Base-by-base conservation (phyloP, 2,113 vertebrate species). In the Myiozetetes cayanensis region DNA sequence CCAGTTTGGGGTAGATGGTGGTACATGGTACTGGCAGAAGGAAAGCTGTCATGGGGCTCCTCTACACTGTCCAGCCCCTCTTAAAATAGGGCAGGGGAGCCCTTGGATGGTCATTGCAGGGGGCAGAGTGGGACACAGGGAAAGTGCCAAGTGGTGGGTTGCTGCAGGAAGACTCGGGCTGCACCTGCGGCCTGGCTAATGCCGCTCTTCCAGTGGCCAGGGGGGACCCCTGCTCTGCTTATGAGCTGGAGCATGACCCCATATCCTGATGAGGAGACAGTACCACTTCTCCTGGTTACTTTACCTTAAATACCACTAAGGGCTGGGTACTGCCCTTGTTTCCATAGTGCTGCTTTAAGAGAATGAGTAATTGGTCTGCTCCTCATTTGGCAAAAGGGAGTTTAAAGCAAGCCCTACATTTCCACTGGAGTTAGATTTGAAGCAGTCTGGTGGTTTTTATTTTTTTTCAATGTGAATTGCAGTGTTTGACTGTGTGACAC, bases 401-500 rank as follows among this genome's bases (percentile, higher is more conserved):
- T 85, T 85, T 59, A 73, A 58, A 76, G 67, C 33, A 41, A 79
- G 46, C 19, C 49, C 37, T 43, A 24, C 9, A 1, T 73, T 87
- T 89, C 43, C 56, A 82, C 2, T 25, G 43, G 72, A 63, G 72
- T 58, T 74, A 74, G 77, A 39, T 83, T 77, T 76, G 83, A 83
- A 92, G 50, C 82, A 91, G 63, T 50, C 76, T 89, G 73, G 37
- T 35, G 61, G 8, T 19, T 61, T 59, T 59, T 37, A 6, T 68
- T 55, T 33, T 43, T 91, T 81, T 67, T 39, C 8, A n/a, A 65
- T 53, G 55, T 52, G 94, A 85, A 68, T 58, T 58, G 81, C 74
- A 79, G 75, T 66, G 85, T 85, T 85, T 82, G 89, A 44, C 68
- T 96, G 81, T 72, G 47, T 95, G 73, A 90, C 55, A 19, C 90